Evolutionary conservation across 1,140 invertebrate species (phyloP), one percentile per base, ranked within the genome.

Genomic region (Caenorhabditis briggsae): DNA sequence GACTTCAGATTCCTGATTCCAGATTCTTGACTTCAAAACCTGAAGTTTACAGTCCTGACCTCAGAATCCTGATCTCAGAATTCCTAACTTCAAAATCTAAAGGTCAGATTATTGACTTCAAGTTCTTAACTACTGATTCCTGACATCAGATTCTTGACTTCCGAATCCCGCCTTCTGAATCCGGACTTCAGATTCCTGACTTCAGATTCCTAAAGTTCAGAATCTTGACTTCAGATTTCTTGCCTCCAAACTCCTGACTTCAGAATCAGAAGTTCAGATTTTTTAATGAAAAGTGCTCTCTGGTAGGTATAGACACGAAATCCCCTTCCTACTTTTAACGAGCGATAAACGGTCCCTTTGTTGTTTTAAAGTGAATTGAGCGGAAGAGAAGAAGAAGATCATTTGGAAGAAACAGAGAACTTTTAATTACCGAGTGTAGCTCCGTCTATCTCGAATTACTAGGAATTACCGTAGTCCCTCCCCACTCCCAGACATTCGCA

Each of bases 341-440:
- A 78, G 70, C 70, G 70, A 78, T 78, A 78, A 78, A 78, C 70
- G 70, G 43, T 50, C 41, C 70, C 46, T 78, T 78, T 78, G 70
- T 78, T 78, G 70, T 78, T 78, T 78, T 78, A 78, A 78, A 78
- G 5, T 16, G 16, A 70, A 64, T 33, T 25, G 59, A 25, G 8
- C 46, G 33, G 12, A 43, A 12, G 6, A 9, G n/a, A 8, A 25
- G 59, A 23, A 12, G 23, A 5, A 12, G 25, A 61, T 58, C 56
- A 65, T 65, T 14, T 6, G 33, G 23, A 33, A 14, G 6, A 25
- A 0, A 70, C 11, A 58, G 14, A 43, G 46, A 74, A 48, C 18
- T 78, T 78, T 78, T 78, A 78, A 78, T 50, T 78, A 78, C 70
- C 46, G 2, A 18, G 16, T 6, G 23, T 64, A 20, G 8, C 20